These are phyloP conservation scores for Sussaba pulchella DNA, from an alignment of 2,888 invertebrate genomes.

Conservation along the genomic window DNA sequence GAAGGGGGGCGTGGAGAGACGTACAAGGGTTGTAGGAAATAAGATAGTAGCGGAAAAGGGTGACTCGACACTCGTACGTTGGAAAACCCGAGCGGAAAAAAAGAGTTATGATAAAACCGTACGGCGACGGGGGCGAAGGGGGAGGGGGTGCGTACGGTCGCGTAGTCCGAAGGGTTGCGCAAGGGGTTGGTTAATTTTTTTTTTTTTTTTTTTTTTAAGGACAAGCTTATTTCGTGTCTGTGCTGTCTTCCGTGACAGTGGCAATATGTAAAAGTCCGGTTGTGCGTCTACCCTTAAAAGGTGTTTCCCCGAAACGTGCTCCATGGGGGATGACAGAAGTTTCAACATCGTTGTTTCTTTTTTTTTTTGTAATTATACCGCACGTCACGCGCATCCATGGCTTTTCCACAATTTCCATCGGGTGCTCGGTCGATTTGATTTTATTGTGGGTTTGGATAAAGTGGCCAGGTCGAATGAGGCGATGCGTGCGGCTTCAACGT, in stretches of 20 bases:
- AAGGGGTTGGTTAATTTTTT: not conserved
- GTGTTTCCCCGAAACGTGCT: not conserved
- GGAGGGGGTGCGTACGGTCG: constrained; percentile 5
- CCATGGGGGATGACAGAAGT: constrained; percentile 10
- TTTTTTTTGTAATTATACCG: constrained; percentile 68
- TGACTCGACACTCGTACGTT: constrained; percentile 33
- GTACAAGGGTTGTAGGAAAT: constrained; percentile 18
- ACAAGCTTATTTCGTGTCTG: constrained; percentile 9
- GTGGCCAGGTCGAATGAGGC: constrained; percentile 32
- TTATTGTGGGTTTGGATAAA: constrained; percentile 53
- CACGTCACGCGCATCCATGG: constrained; percentile 58
- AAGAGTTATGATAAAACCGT: constrained; percentile 35
- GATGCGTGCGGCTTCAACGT: constrained; percentile 46
- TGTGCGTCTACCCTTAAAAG: not conserved
- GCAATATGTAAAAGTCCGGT: constrained; percentile 46
- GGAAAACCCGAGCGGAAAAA: constrained; percentile 27
- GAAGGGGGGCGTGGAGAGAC: not conserved
- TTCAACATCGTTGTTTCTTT: constrained; percentile 45
- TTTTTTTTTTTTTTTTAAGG: too few species aligned
- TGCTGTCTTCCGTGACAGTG: constrained; percentile 45
- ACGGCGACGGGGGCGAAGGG: not conserved
- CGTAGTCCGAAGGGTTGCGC: not conserved
- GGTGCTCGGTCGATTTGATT: constrained; percentile 46
- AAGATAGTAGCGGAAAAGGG: constrained; percentile 23
- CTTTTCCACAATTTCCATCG: not conserved